phyloP scores from a whole-genome alignment of 2,113 vertebrate genomes.

The Balaeniceps rex region DNA sequence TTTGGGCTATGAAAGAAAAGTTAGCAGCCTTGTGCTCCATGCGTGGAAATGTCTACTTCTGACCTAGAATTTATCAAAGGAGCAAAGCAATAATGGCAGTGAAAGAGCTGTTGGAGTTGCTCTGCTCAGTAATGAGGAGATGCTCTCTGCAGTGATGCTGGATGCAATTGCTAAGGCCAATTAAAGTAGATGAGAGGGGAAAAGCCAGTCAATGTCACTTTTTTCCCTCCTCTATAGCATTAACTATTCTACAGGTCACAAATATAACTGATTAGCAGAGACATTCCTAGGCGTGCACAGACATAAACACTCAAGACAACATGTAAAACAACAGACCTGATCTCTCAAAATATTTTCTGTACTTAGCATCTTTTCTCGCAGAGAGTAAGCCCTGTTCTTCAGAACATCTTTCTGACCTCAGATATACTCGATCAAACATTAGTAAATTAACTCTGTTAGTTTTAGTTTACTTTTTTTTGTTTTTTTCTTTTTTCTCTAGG shows the following conservation, averaged over 20 bases:
- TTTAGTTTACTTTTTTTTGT: neutral
- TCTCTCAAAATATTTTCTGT: neutral
- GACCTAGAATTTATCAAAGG: slow-evolving; percentile 12
- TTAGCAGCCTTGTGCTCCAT: neutral
- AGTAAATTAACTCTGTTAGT: neutral
- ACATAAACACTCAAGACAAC: neutral
- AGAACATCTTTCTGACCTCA: neutral
- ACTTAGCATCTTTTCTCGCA: accelerated
- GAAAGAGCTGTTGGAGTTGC: neutral
- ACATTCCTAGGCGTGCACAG: neutral
- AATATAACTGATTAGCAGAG: neutral
- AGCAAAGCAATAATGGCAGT: neutral
- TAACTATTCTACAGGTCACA: neutral
- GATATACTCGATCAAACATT: neutral
- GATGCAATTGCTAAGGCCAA: neutral
- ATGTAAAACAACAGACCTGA: neutral
- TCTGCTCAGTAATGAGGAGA: slow-evolving; percentile 13
- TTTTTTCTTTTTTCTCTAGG: neutral
- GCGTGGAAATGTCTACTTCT: neutral
- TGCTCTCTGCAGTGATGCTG: neutral
- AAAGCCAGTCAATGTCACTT: neutral
- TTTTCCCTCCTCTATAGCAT: neutral
- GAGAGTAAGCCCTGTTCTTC: neutral
- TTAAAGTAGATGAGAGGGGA: neutral
- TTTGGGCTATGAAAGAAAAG: neutral